Evolutionary conservation across 2,797 vertebrate genomes (phyloP).

Genomic region (Mareca strepera): DNA sequence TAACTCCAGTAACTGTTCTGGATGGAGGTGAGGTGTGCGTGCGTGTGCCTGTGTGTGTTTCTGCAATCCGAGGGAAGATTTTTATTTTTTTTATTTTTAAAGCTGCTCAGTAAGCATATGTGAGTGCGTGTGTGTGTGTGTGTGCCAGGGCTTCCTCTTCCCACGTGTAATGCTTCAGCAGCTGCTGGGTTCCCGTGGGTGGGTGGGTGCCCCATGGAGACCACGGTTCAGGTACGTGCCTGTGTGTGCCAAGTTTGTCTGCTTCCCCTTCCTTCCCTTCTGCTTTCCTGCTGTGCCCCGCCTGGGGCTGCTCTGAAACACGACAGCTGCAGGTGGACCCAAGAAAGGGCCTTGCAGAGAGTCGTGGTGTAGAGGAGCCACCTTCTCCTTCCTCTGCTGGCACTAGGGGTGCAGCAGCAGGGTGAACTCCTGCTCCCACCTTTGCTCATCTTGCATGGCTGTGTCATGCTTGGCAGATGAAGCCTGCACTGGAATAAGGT

Average conservation of each 20-base stretch:
- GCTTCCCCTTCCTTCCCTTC: not conserved
- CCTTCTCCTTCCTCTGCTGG: not conserved
- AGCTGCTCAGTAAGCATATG: not conserved
- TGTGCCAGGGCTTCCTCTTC: not conserved
- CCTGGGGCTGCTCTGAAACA: not conserved
- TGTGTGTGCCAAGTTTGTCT: not conserved
- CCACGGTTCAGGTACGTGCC: not conserved
- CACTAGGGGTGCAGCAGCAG: not conserved
- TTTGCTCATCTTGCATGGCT: not conserved
- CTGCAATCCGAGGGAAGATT: not conserved
- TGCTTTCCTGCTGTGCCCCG: not conserved
- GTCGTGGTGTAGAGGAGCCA: not conserved
- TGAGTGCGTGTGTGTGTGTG: not conserved
- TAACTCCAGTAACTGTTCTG: not conserved
- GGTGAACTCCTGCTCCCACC: not conserved
- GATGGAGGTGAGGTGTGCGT: not conserved
- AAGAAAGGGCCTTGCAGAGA: not conserved
- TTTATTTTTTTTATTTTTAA: not conserved
- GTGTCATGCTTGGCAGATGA: not conserved
- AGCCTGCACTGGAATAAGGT: not conserved
- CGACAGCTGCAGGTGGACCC: not conserved
- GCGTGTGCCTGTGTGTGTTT: not conserved
- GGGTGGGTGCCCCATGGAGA: rapidly evolving
- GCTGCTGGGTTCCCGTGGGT: not conserved
- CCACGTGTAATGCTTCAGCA: not conserved